Evolutionary conservation across 2,888 invertebrate genomes (phyloP), one percentile per base, ranked within the genome.

Genomic region (Eilema griseolum): DNA sequence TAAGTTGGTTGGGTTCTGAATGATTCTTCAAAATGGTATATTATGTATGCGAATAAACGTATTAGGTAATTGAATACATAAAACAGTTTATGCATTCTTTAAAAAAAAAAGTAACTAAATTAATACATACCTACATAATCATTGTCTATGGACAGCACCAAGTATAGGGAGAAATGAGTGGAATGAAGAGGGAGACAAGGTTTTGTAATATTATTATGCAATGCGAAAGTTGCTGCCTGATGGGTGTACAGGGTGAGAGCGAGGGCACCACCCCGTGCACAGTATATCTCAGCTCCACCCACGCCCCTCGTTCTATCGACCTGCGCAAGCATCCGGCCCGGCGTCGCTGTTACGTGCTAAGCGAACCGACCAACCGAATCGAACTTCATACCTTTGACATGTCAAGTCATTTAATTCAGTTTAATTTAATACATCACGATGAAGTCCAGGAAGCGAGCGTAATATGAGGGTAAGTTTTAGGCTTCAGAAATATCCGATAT

Each of bases 261-360:
- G 90, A 93, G 94, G 87, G 95, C 88, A 89, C 92, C 95, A 89
- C 95, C 90, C 90, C 87, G 88, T 89, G 88, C 88, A 86, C 88
- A 87, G 86, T 89, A 88, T 75, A 87, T 87, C 88, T 87, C 88
- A 87, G 86, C 90, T 88, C 92, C 90, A 92, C 93, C 93, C 93
- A 89, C 92, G 83, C 88, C 88, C 88, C 91, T 87, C 89, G 90
- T 91, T 92, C 90, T 94, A 92, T 94, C 95, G 95, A 95, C 94
- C 94, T 93, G 93, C 93, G 94, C 94, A 88, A 87, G 90, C 89
- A 88, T 88, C 90, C 86, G 87, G 83, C 76, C 85, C 81, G 57
- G 66, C 66, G 82, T 77, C 82, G 84, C 84, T 81, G 86, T 85
- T 84, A 83, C 85, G 82, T 86, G 87, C 89, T 88, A 83, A 83